phyloP scores from a whole-genome alignment of 2,888 invertebrate species.

The Parascotia fuliginaria region DNA sequence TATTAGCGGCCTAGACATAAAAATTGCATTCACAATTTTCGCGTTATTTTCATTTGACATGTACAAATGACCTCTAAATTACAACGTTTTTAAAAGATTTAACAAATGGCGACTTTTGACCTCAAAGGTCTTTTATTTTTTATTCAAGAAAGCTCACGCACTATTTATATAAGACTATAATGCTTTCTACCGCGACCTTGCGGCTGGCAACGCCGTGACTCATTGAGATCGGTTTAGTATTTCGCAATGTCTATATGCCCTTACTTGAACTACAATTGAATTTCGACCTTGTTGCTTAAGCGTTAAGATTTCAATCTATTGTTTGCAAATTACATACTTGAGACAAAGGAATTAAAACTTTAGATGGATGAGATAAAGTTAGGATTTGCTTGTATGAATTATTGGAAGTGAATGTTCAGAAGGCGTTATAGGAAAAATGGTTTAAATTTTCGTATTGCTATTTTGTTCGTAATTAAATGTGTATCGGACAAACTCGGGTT shows the following conservation, averaged over 20 bases:
- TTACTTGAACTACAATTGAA: conserved; percentile 41
- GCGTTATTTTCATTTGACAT: background rate
- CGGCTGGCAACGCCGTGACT: conserved; percentile 45
- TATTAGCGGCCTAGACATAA: too few species aligned
- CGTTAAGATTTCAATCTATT: conserved; percentile 35
- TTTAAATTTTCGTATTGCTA: conserved; percentile 40
- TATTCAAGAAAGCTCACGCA: conserved; percentile 35
- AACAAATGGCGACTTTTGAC: background rate
- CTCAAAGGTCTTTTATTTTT: background rate
- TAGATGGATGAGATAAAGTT: conserved; percentile 21
- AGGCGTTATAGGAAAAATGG: conserved; percentile 46
- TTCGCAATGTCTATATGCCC: conserved; percentile 47
- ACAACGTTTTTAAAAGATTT: background rate
- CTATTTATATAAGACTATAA: conserved; percentile 38
- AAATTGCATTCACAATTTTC: background rate
- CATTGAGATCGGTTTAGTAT: conserved; percentile 34
- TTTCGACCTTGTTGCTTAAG: conserved; percentile 42
- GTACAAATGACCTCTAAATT: conserved; percentile 3
- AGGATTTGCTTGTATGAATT: conserved; percentile 13
- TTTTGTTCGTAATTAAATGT: conserved; percentile 40
- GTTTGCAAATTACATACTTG: conserved; percentile 2
- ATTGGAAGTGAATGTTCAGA: conserved; percentile 50
- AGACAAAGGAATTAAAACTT: conserved; percentile 19
- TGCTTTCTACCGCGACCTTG: conserved; percentile 62
- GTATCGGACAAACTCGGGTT: conserved; percentile 17